phyloP scores from a whole-genome alignment of 2,888 invertebrate species.

The Spodoptera exigua region DNA sequence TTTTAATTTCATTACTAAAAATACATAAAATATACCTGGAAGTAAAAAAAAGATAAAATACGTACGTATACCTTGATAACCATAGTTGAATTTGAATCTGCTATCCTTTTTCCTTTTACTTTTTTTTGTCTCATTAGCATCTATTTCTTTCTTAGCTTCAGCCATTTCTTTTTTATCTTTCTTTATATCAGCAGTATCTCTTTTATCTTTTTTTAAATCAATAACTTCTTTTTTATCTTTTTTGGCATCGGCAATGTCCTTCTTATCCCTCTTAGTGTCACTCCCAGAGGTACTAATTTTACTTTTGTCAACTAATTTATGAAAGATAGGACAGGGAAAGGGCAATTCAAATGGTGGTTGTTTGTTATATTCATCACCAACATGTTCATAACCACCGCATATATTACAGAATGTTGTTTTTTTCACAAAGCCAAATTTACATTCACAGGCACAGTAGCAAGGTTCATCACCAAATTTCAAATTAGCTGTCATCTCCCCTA shows the following conservation, averaged over 20 bases:
- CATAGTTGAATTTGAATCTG: conserved; percentile 84
- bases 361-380: conserved; percentile 71
- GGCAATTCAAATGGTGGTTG: conserved; percentile 62
- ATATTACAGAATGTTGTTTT: conserved; percentile 80
- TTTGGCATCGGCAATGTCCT: neutral
- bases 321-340: conserved; percentile 82
- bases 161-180: conserved; percentile 1
- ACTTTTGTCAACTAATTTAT: conserved; percentile 76
- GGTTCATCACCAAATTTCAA: conserved; percentile 70
- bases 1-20: neutral
- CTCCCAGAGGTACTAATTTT: conserved; percentile 74
- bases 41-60: conserved; percentile 66
- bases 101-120: conserved; percentile 71
- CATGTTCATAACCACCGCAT: conserved; percentile 79
- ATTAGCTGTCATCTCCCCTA: conserved; percentile 70
- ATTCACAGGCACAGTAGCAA: conserved; percentile 82
- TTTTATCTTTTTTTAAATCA: neutral
- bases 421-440: conserved; percentile 77
- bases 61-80: conserved; percentile 87
- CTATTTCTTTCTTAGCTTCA: conserved; percentile 1
- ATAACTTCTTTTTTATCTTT: conserved; percentile 1
- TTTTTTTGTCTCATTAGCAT: neutral
- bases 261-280: conserved; percentile 61
- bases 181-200: neutral
- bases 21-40: conserved; percentile 6